phyloP scores from a whole-genome alignment of 2,888 invertebrate species.

The Hyppa rectilinea region DNA sequence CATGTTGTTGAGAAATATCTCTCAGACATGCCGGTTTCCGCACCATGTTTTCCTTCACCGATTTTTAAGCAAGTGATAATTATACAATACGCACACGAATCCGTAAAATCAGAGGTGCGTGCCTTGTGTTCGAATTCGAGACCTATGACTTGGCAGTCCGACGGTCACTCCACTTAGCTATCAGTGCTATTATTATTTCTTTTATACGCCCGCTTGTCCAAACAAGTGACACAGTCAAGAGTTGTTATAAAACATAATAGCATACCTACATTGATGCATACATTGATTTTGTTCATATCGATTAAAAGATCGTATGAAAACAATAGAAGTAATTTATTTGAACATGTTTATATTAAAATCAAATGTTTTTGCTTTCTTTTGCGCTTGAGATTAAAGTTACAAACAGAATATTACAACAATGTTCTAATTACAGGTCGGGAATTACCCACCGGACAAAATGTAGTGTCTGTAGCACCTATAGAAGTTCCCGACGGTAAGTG shows the following conservation, averaged over 20 bases:
- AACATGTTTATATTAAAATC: slow-evolving; percentile 1
- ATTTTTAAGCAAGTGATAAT: too few relatives aligned
- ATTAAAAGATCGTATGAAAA: slow-evolving; percentile 38
- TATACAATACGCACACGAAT: too few relatives aligned
- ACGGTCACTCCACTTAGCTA: too few relatives aligned
- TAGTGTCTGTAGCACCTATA: slow-evolving; percentile 89
- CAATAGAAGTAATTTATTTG: slow-evolving; percentile 27
- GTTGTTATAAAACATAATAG: slow-evolving; percentile 26
- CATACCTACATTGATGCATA: too few relatives aligned
- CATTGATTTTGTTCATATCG: slow-evolving; percentile 38
- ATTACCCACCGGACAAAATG: slow-evolving; percentile 87
- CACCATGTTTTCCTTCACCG: too few relatives aligned
- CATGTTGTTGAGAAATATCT: too few relatives aligned
- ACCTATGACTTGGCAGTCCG: too few relatives aligned
- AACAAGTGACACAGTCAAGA: slow-evolving; percentile 9
- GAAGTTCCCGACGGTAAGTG: slow-evolving; percentile 88
- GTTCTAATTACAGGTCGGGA: slow-evolving; percentile 87
- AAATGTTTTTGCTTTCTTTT: slow-evolving; percentile 24
- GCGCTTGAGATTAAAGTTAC: slow-evolving; percentile 30
- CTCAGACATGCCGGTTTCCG: too few relatives aligned
- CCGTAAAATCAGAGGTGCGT: too few relatives aligned
- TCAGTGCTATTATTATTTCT: too few relatives aligned
- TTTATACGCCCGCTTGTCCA: slow-evolving; percentile 19
- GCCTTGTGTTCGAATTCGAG: too few relatives aligned
- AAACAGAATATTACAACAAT: slow-evolving; percentile 66